Conservation (phyloP, 2,797 vertebrate species). For the Esox masquinongy region DNA sequence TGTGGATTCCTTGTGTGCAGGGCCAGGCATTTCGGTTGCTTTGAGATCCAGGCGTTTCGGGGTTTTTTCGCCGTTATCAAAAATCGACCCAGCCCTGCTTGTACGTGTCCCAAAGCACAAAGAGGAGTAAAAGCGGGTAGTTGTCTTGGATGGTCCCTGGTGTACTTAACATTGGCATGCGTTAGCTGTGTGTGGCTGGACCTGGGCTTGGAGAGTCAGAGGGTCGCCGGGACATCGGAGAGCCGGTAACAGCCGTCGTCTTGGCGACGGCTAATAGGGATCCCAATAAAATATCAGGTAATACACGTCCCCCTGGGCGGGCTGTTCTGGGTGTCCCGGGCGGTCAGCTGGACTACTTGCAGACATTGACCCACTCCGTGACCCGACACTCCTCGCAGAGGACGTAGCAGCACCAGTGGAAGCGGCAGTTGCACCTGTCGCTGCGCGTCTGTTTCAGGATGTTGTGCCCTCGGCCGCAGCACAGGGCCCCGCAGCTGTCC, state of each 20-base stretch:
- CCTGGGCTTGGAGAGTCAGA: not conserved
- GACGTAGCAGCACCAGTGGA: slow-evolving; percentile 96
- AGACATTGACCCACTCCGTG: slow-evolving; percentile 88
- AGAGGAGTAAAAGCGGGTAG: not conserved
- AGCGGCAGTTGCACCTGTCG: slow-evolving; percentile 88
- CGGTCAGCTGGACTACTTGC: slow-evolving; percentile 71
- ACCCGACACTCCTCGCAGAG: slow-evolving; percentile 91
- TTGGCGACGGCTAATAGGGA: too few species aligned
- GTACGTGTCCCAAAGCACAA: not conserved
- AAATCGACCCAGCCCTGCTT: too few species aligned
- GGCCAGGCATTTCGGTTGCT: too few species aligned
- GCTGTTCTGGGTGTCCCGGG: not conserved
- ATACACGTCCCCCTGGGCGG: not conserved
- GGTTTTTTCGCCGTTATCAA: too few species aligned
- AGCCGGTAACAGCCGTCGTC: too few species aligned
- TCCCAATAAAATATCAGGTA: too few species aligned
- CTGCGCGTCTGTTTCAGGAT: slow-evolving; percentile 85
- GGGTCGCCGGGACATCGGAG: not conserved
- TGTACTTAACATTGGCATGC: not conserved
- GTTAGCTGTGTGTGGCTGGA: not conserved
- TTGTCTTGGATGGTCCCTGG: too few species aligned
- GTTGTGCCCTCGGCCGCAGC: slow-evolving; percentile 92
- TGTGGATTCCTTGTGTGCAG: not conserved
- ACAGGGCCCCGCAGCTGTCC: slow-evolving; percentile 86
- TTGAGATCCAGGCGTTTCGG: too few species aligned